Evolutionary conservation across 53 echinoderm and acorn worm genomes (phyloP).

Genomic region (Mesocentrotus franciscanus): DNA sequence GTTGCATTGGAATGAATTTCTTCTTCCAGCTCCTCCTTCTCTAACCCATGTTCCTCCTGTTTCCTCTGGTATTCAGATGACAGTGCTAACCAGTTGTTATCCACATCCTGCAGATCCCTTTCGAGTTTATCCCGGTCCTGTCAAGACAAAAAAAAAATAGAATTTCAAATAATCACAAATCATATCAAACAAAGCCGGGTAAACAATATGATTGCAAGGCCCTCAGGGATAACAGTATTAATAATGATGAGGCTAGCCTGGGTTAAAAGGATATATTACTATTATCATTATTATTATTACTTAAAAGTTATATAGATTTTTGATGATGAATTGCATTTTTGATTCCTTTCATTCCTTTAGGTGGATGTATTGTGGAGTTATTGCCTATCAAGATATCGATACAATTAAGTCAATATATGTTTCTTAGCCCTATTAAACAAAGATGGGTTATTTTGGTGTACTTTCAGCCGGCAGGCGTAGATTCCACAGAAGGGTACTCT

Average conservation of each 20-base stretch:
- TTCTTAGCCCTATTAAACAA: no score
- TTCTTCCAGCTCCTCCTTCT: conserved; percentile 84
- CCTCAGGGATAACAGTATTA: no score
- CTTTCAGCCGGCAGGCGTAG: no score
- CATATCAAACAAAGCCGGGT: no score
- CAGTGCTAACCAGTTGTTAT: conserved; percentile 88
- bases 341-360: background rate
- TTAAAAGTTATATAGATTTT: background rate
- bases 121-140: conserved; percentile 83
- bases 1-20: conserved; percentile 82
- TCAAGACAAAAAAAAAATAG: background rate
- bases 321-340: background rate
- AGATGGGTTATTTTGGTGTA: no score
- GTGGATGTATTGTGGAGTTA: background rate
- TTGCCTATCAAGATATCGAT: no score
- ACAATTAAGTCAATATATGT: no score
- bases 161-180: background rate
- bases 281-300: no score
- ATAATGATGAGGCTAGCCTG: no score
- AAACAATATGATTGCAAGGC: no score
- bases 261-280: no score
- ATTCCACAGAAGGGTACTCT: no score
- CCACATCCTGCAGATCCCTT: conserved; percentile 82
- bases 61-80: conserved; percentile 86
- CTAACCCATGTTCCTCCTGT: conserved; percentile 74